Evolutionary conservation across 2,113 vertebrate genomes (phyloP), one percentile per base, ranked within the genome.

Genomic region (Antechinus flavipes): DNA sequence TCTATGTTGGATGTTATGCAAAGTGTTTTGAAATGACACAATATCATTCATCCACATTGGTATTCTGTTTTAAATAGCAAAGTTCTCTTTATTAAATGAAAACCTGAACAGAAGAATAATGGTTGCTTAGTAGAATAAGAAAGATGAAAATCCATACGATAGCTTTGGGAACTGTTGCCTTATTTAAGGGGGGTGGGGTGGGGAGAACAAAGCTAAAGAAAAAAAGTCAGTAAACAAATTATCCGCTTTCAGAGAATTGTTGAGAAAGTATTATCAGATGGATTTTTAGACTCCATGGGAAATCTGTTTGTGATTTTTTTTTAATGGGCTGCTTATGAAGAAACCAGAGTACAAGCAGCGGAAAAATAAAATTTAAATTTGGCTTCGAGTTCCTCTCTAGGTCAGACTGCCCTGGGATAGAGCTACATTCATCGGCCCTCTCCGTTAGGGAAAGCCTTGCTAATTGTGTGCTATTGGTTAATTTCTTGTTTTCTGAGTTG

Each of bases 341-440:
- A 96, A 96, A 95, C 89, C 54, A 84, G 53, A 92, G 90, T 90
- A 91, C 23, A 95, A 92, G 90, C 95, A 93, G 53, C 52, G 93
- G 50, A 50, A 26, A 89, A 76, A 42, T 54, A 47, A 50, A 92
- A 97, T 91, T 58, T 89, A 91, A 95, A 95, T 95, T 93, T 58
- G 94, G 42, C 54, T 68, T 96, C n/a, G 92, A 96, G 91, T 91
- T 95, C 76, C 91, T 95, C 97, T 98, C 94, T 94, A 84, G 96
- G 91, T 94, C 96, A 91, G 8, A 47, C 94, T 95, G 93, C 91
- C 68, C 94, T 95, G 90, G 93, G 90, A 27, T 76, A 91, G n/a
- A 26, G 90, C 92, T 97, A 42, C 27, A 30, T 58, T 58, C 56
- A 58, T 42, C 8, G n/a, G 6, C 68, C n/a, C 7, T n/a, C 16